Base-by-base conservation (phyloP, 2,888 invertebrate genomes). In the Caenorhabditis japonica region DNA sequence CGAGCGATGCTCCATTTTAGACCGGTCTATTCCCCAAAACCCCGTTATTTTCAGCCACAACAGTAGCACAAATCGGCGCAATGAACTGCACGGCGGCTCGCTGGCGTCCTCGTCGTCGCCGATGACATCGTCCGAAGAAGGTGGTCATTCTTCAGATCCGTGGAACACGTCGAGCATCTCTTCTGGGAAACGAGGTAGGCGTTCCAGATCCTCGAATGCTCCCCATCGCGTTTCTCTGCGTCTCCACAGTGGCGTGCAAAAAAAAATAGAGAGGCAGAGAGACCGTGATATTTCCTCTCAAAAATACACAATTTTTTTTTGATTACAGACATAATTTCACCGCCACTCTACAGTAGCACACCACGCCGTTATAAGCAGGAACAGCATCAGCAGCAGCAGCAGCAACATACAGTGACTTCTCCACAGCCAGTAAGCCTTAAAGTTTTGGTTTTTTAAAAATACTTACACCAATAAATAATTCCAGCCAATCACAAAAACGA, bases 61-160 rank as follows among this genome's bases (percentile, higher is more conserved):
- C 17, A 13, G 51, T 19, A 62, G 56, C 61, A 36, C 70, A 17
- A 71, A 56, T 17, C 61, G 61, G 1, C 62, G 71, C 19, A 39
- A 51, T 17, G 66, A 73, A 30, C 43, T 56, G 17, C 58, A 59
- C 41, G 74, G 77, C 8, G 74, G 77, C 8, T 70, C 70, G 39
- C 23, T 77, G 19, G 68, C 77, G 17, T n/a, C n/a, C n/a, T 77
- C 77, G 21, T 74, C 74, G n/a, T 77, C 77, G 2, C 77, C 77
- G 43, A 68, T 77, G 70, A 77, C 77, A 49, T 77, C 77, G 53
- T 77, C 77, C 17, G 72, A 72, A 66, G 77, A 77, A 59, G 77
- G 71, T 58, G 66, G 64, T 47, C 61, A 68, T 68, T 68, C 69
- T 52, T 52, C 74, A 23, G 74, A 74, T 62, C 74, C 62, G 51